Evolutionary conservation across 2,888 invertebrate species (phyloP).

Genomic region (Heliconius hortense): DNA sequence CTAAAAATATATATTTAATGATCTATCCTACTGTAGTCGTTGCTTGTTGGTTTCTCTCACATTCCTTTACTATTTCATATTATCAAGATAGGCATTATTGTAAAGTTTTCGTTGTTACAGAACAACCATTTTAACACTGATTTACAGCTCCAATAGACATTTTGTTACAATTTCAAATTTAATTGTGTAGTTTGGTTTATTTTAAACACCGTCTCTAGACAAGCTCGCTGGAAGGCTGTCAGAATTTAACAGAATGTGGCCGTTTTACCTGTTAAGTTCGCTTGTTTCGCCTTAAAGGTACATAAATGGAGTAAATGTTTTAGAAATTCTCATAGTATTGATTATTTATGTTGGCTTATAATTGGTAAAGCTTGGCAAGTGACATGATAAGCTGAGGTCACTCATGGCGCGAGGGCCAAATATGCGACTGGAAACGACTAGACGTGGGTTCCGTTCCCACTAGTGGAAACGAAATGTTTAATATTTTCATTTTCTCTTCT

Average conservation of each 20-base stretch:
- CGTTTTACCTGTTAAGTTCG: conserved; percentile 16
- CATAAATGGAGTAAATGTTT: conserved; percentile 16
- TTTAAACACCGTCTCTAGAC: neutral
- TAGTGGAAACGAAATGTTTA: too few relatives aligned
- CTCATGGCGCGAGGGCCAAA: too few relatives aligned
- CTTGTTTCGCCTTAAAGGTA: conserved; percentile 12
- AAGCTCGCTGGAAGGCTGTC: conserved; percentile 7
- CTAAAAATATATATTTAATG: too few relatives aligned
- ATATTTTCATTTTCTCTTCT: too few relatives aligned
- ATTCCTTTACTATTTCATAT: conserved; percentile 32
- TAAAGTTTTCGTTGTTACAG: conserved; percentile 10
- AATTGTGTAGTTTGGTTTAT: conserved; percentile 17
- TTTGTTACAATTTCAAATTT: conserved; percentile 30
- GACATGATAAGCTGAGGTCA: neutral
- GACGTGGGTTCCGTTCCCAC: too few relatives aligned
- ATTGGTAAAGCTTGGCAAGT: neutral
- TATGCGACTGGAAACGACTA: too few relatives aligned
- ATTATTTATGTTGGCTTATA: conserved; percentile 12
- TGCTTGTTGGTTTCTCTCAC: conserved; percentile 14
- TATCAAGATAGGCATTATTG: conserved; percentile 30
- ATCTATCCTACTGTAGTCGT: too few relatives aligned
- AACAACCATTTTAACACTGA: conserved; percentile 13
- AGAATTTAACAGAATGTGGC: conserved; percentile 15
- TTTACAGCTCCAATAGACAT: conserved; percentile 25
- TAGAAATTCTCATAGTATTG: conserved; percentile 14